Conservation (phyloP, 1,140 invertebrate species). For the Elysia chlorotica region DNA sequence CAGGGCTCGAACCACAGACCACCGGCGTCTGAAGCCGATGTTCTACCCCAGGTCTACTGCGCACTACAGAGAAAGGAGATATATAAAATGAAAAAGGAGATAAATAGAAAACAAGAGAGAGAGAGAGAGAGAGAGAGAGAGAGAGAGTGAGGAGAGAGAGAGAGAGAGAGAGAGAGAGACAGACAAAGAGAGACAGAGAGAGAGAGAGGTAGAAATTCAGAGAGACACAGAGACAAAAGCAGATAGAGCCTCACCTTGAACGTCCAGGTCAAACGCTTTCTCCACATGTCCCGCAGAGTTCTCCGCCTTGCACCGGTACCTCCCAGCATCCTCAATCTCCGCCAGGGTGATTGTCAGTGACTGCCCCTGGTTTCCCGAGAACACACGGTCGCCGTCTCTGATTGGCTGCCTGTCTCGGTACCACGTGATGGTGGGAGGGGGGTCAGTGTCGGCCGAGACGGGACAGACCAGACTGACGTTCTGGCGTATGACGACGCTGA, state of each 20-base stretch:
- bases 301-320: slow-evolving; percentile 68
- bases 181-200: too few relatives aligned
- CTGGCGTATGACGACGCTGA: slow-evolving; percentile 40
- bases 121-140: too few relatives aligned
- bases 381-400: slow-evolving; percentile 26
- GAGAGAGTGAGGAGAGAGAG: too few relatives aligned
- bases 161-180: too few relatives aligned
- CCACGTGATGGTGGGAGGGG: slow-evolving; percentile 63
- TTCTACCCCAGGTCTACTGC: too few relatives aligned
- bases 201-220: too few relatives aligned
- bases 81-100: too few relatives aligned
- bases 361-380: slow-evolving; percentile 39
- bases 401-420: slow-evolving; percentile 49
- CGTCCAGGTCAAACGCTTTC: slow-evolving; percentile 69
- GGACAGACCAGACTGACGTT: slow-evolving; percentile 56
- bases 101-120: too few relatives aligned
- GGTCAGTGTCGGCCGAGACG: slow-evolving; percentile 57
- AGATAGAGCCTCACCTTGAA: slow-evolving; percentile 74
- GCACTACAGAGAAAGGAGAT: too few relatives aligned
- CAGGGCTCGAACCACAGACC: too few relatives aligned
- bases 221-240: too few relatives aligned
- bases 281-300: slow-evolving; percentile 73
- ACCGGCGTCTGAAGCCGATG: too few relatives aligned
- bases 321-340: slow-evolving; percentile 53
- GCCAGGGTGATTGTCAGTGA: slow-evolving; percentile 45